These are phyloP conservation scores for Amblyteles armatorius DNA, from an alignment of 2,888 invertebrate species.

Conservation along the genomic window DNA sequence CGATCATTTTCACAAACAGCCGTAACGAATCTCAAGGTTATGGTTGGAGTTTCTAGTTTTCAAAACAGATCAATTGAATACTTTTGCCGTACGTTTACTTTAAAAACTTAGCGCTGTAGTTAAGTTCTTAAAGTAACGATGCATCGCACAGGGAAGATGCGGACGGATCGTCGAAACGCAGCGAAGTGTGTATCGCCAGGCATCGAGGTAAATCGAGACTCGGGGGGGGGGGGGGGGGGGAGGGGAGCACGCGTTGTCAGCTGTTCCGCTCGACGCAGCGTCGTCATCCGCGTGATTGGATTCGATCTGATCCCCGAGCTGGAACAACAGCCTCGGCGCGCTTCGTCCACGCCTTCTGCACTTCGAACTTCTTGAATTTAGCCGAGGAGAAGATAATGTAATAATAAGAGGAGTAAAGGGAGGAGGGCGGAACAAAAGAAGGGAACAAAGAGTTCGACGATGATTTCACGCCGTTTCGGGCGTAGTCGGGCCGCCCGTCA, in stretches of 20 bases:
- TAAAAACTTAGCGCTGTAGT: too few relatives aligned
- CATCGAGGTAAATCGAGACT: background rate
- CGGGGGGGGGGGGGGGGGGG: background rate
- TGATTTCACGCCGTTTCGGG: constrained; percentile 56
- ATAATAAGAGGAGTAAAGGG: background rate
- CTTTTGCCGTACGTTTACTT: too few relatives aligned
- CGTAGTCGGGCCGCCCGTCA: constrained; percentile 22
- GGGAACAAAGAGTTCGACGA: constrained; percentile 38
- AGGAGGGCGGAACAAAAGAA: constrained; percentile 5
- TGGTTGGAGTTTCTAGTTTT: too few relatives aligned
- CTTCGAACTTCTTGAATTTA: constrained; percentile 8
- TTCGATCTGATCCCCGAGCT: constrained; percentile 70
- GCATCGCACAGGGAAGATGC: constrained; percentile 7
- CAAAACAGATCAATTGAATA: too few relatives aligned
- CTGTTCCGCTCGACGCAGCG: constrained; percentile 67
- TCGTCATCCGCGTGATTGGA: constrained; percentile 79
- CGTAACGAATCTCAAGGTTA: too few relatives aligned
- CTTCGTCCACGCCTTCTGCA: constrained; percentile 39
- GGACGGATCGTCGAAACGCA: constrained; percentile 13
- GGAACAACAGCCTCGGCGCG: constrained; percentile 52
- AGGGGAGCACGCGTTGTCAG: constrained; percentile 11
- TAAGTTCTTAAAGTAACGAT: too few relatives aligned
- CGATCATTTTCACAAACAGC: too few relatives aligned
- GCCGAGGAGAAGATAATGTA: background rate
- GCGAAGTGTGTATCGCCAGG: constrained; percentile 28